phyloP scores from a whole-genome alignment of 2,888 invertebrate genomes.

The Alloplasta piceator region DNA sequence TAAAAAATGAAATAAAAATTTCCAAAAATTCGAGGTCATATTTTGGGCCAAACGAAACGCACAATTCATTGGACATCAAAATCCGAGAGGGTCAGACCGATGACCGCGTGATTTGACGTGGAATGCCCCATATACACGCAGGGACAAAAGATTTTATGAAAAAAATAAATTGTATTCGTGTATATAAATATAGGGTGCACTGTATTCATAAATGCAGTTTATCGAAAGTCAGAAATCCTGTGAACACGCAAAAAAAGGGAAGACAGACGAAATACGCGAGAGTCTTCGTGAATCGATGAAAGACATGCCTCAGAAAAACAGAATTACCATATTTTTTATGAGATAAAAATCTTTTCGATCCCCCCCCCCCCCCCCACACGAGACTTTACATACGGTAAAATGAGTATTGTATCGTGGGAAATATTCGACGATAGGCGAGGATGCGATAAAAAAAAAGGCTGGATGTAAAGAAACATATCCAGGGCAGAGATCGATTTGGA shows the following conservation, averaged over 20 bases:
- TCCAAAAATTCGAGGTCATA: too few species aligned
- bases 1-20: too few species aligned
- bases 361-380: background rate
- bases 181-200: slow-evolving; percentile 9
- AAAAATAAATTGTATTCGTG: slow-evolving; percentile 6
- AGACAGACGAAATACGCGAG: background rate
- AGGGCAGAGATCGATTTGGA: slow-evolving; percentile 13
- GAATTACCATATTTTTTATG: slow-evolving; percentile 61
- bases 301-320: background rate
- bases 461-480: background rate
- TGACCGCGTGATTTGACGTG: too few species aligned
- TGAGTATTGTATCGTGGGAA: slow-evolving; percentile 4
- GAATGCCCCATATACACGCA: too few species aligned
- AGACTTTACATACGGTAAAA: too few species aligned
- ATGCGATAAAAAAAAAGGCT: slow-evolving; percentile 20
- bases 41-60: too few species aligned
- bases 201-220: background rate
- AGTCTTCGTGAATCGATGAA: background rate
- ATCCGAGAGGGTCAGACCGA: too few species aligned
- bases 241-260: too few species aligned
- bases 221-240: slow-evolving; percentile 14
- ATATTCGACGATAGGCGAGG: slow-evolving; percentile 6
- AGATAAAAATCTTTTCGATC: slow-evolving; percentile 39
- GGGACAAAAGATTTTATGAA: too few species aligned
- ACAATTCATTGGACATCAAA: too few species aligned